A percentile compares a stretch with the other conserved stretches of the same genome.
These are phyloP conservation scores for Trichacis sp. DNA, from an alignment of 2,888 invertebrate genomes.

Conservation along the genomic window DNA sequence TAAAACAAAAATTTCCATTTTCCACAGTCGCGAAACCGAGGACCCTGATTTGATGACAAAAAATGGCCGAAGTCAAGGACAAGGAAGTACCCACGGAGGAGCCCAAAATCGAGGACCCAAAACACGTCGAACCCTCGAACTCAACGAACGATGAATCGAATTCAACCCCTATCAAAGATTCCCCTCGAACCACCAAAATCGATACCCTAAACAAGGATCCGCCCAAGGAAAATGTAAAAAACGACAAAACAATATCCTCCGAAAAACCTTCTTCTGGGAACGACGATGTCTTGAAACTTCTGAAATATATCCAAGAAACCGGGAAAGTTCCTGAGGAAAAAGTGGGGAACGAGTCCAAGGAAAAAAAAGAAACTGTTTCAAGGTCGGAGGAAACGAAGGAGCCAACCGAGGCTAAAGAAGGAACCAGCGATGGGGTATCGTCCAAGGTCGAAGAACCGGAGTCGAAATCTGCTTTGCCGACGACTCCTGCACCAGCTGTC, in stretches of 20 bases:
- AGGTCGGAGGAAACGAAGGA: neutral
- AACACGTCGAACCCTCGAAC: too few relatives aligned
- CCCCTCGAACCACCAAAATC: neutral
- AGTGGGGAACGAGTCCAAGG: neutral
- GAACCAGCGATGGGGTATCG: conserved; percentile 57
- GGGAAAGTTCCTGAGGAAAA: conserved; percentile 12
- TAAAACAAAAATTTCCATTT: too few relatives aligned
- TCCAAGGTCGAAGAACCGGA: conserved; percentile 58
- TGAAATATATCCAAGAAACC: conserved; percentile 6
- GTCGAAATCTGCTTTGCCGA: conserved; percentile 55
- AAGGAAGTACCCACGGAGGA: neutral
- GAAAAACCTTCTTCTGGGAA: neutral
- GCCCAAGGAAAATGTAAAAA: too few relatives aligned
- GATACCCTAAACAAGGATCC: too few relatives aligned
- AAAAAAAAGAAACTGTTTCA: neutral
- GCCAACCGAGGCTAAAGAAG: conserved; percentile 25
- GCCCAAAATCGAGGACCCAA: conserved; percentile 2
- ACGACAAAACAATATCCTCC: too few relatives aligned
- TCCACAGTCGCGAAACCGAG: too few relatives aligned
- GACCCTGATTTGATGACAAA: too few relatives aligned
- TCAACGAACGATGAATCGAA: conserved; percentile 34
- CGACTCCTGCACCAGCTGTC: conserved; percentile 60
- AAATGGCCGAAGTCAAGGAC: neutral
- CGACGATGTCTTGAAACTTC: neutral
- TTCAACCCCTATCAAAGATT: conserved; percentile 15